These are phyloP conservation scores for Vulpes vulpes DNA, from an alignment of 2,113 vertebrate genomes.

Conservation along the genomic window DNA sequence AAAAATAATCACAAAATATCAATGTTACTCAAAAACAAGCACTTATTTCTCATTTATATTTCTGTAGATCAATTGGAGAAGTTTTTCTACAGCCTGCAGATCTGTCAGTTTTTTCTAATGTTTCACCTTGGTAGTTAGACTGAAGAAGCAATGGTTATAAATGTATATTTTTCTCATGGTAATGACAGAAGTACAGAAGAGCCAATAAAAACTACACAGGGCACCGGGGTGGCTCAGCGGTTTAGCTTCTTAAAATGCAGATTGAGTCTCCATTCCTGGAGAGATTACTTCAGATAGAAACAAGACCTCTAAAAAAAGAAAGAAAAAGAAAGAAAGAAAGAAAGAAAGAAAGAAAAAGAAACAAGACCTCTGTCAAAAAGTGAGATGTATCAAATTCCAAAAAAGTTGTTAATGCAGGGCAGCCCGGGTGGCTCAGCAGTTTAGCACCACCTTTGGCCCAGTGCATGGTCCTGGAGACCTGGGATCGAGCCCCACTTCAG, in stretches of 20 bases:
- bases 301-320: not conserved
- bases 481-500: no score
- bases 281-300: constrained; percentile 12
- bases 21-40: not conserved
- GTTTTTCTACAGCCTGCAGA: not conserved
- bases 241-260: not conserved
- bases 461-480: no score
- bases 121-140: not conserved
- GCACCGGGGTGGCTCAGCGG: no score
- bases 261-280: not conserved
- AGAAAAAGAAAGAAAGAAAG: no score
- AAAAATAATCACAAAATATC: not conserved
- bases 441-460: no score
- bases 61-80: not conserved
- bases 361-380: not conserved
- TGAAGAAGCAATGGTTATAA: not conserved
- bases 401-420: not conserved
- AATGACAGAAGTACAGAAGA: not conserved
- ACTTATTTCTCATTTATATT: not conserved
- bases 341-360: not conserved
- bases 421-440: no score
- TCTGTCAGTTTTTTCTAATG: not conserved
- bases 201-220: not conserved
- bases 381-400: constrained; percentile 55
- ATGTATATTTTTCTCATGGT: not conserved